Evolutionary conservation across 2,797 vertebrate species (phyloP), one percentile per base, ranked within the genome.

Genomic region (Neoniphon sammara): DNA sequence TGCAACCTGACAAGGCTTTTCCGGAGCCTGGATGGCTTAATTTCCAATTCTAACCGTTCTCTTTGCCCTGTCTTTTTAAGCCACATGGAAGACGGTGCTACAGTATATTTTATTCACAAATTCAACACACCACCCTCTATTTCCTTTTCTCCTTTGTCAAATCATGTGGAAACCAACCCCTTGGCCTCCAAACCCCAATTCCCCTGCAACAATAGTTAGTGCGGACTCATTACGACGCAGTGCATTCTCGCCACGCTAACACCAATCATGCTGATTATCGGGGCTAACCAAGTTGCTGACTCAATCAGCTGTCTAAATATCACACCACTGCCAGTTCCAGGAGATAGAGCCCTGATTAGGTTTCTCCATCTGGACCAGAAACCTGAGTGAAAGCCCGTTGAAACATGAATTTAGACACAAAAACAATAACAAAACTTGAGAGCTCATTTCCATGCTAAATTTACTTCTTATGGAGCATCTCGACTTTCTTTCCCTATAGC

Each of bases 241-340:
- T 56, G 70, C 80, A 23, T 79, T 80, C 71, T 83, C 76, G 60
- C 75, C 75, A 78, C 61, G 65, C 83, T 82, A 66, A 83, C 80
- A 79, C 87, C 83, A 88, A 92, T 92, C 89, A 87, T 8, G 12
- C 79, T 89, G 87, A 90, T 92, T 88, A 88, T 79, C 25, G 25
- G 66, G 70, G 68, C 86, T 77, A 76, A 80, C 83, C 31, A 54
- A 80, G 77, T 34, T 77, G 84, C 89, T 70, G 85, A 86, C 87
- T 88, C 88, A 77, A 84, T 93, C 92, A 91, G 90, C 91, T 91
- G 87, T 91, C 90, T 84, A 92, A 92, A 92, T 92, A 93, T 85
- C 78, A 81, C 86, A 11, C 70, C 54, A 23, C 82, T 70, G 88
- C 85, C 83, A 81, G 79, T 81, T 44, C 84, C 84, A 81, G 73